Conservation (phyloP, 2,797 vertebrate species). For the Rhyacichthys aspro region DNA sequence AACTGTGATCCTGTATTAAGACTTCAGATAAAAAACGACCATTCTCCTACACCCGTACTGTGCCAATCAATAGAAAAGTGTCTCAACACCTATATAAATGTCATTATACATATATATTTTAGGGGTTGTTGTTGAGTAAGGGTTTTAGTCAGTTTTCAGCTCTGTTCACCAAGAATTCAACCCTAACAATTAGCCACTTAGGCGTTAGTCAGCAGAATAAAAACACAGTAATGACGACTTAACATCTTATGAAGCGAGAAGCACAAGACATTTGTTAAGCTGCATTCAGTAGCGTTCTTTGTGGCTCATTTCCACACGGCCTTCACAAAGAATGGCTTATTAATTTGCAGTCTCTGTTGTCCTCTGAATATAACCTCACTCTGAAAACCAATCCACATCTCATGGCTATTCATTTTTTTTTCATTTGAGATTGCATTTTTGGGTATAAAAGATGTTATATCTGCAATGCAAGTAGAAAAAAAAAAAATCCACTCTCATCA, state of each 20-base stretch:
- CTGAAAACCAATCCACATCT: slow-evolving; percentile 27
- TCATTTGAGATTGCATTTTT: slow-evolving; percentile 23
- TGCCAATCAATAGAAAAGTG: too few species aligned
- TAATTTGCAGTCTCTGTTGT: slow-evolving; percentile 23
- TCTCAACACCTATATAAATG: too few species aligned
- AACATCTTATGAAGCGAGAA: slow-evolving; percentile 18
- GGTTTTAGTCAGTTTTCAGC: too few species aligned
- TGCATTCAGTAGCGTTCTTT: neutral
- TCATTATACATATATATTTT: too few species aligned
- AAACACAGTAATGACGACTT: slow-evolving; percentile 18
- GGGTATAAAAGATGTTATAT: slow-evolving; percentile 5
- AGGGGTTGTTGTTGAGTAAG: too few species aligned
- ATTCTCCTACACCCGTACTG: too few species aligned
- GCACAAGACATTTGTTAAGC: slow-evolving; percentile 17
- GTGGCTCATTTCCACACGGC: neutral
- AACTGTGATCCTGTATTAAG: too few species aligned
- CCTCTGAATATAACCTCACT: slow-evolving; percentile 37
- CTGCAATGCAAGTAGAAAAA: slow-evolving; percentile 4
- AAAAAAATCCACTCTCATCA: slow-evolving; percentile 39
- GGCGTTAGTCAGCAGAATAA: slow-evolving; percentile 11
- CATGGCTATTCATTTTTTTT: slow-evolving; percentile 18
- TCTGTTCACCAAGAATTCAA: too few species aligned
- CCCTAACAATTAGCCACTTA: neutral
- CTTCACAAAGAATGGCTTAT: slow-evolving; percentile 32
- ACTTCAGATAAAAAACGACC: too few species aligned